A percentile compares a stretch with the other conserved stretches of the same genome.
Conservation (phyloP, 1,140 invertebrate genomes). For the Riptortus pedestris region DNA sequence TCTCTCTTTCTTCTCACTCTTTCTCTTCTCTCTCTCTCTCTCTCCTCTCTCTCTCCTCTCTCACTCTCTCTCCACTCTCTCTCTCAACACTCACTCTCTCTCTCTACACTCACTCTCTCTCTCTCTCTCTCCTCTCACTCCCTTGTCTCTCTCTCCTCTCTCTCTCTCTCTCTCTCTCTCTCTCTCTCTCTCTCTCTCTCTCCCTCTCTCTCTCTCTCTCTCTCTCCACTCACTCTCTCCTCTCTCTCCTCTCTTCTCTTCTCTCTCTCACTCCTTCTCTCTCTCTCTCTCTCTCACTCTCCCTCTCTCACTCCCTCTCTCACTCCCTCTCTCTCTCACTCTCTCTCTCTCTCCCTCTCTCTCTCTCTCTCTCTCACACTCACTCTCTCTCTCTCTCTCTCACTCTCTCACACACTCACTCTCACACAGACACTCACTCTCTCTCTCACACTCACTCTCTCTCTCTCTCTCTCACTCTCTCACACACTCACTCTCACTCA, state of each 20-base stretch:
- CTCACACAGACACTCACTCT: not conserved
- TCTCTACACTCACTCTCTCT: too few species aligned
- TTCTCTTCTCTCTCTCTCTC: too few species aligned
- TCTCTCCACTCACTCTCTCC: too few species aligned
- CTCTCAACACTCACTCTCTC: not conserved
- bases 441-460: not conserved
- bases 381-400: not conserved
- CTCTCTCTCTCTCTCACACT: not conserved
- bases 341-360: too few species aligned
- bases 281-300: not conserved
- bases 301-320: not conserved
- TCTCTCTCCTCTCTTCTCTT: too few species aligned
- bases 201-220: not conserved
- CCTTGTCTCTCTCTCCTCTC: too few species aligned
- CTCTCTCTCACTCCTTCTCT: not conserved
- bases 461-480: not conserved
- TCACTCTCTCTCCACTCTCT: not conserved
- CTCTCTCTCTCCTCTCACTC: too few species aligned
- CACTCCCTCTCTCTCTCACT: not conserved
- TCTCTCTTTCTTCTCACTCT: too few species aligned
- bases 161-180: not conserved
- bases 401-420: not conserved
- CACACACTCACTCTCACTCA: not conserved
- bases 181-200: not conserved
- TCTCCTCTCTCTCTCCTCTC: not conserved